Evolutionary conservation across 1,140 invertebrate genomes (phyloP).

Genomic region (Magallana gigas): DNA sequence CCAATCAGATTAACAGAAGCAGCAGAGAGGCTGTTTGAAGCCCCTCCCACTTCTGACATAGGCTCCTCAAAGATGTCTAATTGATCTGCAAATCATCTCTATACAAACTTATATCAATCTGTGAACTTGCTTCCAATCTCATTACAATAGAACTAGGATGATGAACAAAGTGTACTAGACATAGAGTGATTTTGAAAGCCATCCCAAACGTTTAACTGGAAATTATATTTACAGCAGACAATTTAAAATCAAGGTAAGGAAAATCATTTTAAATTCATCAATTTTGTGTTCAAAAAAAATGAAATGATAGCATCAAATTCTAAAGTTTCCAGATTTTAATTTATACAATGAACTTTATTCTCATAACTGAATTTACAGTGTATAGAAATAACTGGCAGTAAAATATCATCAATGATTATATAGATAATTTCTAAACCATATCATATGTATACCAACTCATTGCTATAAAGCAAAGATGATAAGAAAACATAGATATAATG

Average conservation of each 20-base stretch:
- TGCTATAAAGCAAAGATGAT: too few species aligned
- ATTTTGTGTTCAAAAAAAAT: too few species aligned
- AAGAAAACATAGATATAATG: too few species aligned
- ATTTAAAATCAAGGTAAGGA: slow-evolving; percentile 18
- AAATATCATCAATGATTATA: too few species aligned
- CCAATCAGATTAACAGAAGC: slow-evolving; percentile 28
- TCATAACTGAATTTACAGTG: too few species aligned
- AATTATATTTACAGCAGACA: neutral
- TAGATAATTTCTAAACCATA: too few species aligned
- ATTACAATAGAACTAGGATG: slow-evolving; percentile 16
- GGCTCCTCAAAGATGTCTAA: slow-evolving; percentile 14
- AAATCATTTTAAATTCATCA: too few species aligned
- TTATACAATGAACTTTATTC: too few species aligned
- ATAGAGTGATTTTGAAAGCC: neutral
- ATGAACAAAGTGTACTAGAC: neutral
- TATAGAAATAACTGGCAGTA: too few species aligned
- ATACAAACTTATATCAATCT: slow-evolving; percentile 23
- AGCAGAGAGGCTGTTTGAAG: neutral
- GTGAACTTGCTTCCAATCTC: slow-evolving; percentile 17
- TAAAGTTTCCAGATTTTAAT: too few species aligned
- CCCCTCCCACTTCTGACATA: neutral
- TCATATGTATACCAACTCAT: too few species aligned
- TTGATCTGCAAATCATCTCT: slow-evolving; percentile 33
- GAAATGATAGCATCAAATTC: too few species aligned
- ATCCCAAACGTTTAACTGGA: neutral